These are phyloP conservation scores for Sturnus vulgaris DNA, from an alignment of 2,113 vertebrate genomes.

Conservation along the genomic window DNA sequence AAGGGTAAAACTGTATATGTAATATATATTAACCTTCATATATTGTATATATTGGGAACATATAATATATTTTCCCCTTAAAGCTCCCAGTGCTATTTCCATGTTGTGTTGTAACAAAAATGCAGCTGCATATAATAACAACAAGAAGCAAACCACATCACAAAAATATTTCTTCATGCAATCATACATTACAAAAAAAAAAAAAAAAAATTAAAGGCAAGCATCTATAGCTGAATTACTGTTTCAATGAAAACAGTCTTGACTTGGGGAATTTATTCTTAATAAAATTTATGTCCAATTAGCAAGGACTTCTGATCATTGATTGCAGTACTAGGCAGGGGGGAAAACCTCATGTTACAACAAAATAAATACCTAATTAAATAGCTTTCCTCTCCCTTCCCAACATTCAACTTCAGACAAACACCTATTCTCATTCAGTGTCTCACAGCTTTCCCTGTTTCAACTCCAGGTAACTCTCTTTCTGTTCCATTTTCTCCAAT, in stretches of 20 bases:
- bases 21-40: neutral
- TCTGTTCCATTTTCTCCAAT: neutral
- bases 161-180: neutral
- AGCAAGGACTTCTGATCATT: neutral
- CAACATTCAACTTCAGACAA: neutral
- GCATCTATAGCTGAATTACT: neutral
- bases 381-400: neutral
- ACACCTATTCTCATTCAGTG: accelerated
- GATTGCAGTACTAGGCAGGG: neutral
- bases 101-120: neutral
- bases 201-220: neutral
- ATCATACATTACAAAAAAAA: neutral
- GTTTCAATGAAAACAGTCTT: neutral
- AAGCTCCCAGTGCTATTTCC: neutral
- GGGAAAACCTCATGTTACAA: accelerated
- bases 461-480: neutral
- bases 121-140: neutral
- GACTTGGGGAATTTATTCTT: accelerated
- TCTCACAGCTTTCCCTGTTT: neutral
- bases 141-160: neutral
- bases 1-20: neutral
- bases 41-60: neutral
- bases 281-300: neutral
- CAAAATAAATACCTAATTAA: neutral
- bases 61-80: neutral